These are phyloP conservation scores for Cephus nigrinus DNA, from an alignment of 2,888 invertebrate species.

Conservation along the genomic window DNA sequence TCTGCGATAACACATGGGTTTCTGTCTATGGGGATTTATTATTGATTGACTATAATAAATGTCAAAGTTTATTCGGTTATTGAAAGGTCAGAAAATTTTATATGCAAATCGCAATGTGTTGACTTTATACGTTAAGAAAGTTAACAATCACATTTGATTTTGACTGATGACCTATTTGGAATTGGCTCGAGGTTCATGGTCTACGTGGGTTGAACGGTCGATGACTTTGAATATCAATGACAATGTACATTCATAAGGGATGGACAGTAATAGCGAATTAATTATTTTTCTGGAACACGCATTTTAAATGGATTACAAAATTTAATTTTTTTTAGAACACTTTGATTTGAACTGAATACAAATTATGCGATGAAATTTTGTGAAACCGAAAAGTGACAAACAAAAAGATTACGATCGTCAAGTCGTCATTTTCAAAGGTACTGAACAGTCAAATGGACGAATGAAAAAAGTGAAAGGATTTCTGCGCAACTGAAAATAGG, in stretches of 20 bases:
- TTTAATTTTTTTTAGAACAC: background rate
- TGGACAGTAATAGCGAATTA: background rate
- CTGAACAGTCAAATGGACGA: background rate
- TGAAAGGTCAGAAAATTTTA: background rate
- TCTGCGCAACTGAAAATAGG: constrained; percentile 1
- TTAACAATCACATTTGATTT: background rate
- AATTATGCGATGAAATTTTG: too few species aligned
- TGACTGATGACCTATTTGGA: background rate
- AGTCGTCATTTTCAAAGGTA: background rate
- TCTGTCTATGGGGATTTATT: background rate
- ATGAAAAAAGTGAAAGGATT: constrained; percentile 6
- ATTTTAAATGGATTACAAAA: background rate
- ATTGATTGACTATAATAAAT: background rate
- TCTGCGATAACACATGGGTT: background rate
- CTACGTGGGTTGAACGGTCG: background rate
- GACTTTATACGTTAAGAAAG: background rate
- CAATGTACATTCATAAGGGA: background rate
- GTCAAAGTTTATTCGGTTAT: background rate
- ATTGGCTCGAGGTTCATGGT: background rate
- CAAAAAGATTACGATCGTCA: background rate
- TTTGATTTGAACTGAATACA: too few species aligned
- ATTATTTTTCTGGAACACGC: background rate
- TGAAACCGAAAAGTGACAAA: background rate
- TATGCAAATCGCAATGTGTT: background rate
- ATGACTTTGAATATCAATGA: background rate